Conservation (phyloP, 2,888 invertebrate genomes). For the Coleophora deauratella region DNA sequence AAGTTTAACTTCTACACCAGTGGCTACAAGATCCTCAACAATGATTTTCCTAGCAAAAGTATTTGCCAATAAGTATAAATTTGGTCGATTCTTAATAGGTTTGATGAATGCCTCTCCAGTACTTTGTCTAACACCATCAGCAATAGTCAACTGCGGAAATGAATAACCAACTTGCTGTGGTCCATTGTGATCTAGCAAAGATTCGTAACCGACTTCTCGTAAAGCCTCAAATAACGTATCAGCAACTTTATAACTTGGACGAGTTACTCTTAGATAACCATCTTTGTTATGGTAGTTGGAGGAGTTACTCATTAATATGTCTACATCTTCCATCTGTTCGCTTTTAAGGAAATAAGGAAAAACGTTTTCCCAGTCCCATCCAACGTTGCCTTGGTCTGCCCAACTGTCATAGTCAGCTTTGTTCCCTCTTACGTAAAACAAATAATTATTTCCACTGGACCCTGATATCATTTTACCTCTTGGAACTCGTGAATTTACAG, state of each 20-base stretch:
- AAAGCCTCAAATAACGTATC: neutral
- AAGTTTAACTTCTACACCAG: neutral
- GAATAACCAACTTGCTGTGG: neutral
- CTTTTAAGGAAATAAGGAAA: neutral
- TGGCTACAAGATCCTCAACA: neutral
- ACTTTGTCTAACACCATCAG: neutral
- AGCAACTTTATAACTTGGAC: neutral
- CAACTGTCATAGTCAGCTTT: slow-evolving; percentile 75
- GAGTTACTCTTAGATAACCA: neutral
- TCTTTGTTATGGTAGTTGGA: neutral
- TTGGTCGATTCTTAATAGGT: neutral
- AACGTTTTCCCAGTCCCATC: slow-evolving; percentile 4
- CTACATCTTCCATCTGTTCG: neutral
- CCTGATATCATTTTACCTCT: slow-evolving; percentile 81
- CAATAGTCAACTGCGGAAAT: too few species aligned
- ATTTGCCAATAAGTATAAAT: neutral
- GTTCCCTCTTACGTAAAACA: slow-evolving; percentile 79
- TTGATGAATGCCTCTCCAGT: neutral
- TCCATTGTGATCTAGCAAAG: neutral
- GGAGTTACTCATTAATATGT: neutral
- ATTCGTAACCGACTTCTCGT: too few species aligned
- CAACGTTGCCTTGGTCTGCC: slow-evolving; percentile 19
- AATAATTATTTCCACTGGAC: slow-evolving; percentile 76
- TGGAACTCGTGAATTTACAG: slow-evolving; percentile 44
- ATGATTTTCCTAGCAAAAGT: neutral